A percentile compares a stretch with the other conserved stretches of the same genome.
phyloP scores from a whole-genome alignment of 2,797 vertebrate genomes.

The Anableps anableps region DNA sequence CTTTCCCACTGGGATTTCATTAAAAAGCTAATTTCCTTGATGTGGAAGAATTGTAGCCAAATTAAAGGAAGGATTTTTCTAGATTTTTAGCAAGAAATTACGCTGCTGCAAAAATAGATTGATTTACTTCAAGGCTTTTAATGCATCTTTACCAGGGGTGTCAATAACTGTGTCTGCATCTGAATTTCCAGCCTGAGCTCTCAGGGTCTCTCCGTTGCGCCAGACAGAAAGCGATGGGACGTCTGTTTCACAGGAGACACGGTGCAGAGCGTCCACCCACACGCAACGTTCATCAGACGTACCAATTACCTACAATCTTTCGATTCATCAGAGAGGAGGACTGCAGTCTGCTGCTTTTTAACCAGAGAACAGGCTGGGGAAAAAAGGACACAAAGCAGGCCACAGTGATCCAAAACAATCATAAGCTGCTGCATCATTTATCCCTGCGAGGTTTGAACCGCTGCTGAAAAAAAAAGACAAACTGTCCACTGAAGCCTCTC shows the following conservation, averaged over 20 bases:
- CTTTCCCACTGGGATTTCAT: too few species aligned
- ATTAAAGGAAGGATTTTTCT: background rate
- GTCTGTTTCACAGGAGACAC: conserved; percentile 5
- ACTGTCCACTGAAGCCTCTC: background rate
- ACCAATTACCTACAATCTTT: conserved; percentile 1
- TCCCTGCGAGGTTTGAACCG: background rate
- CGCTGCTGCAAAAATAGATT: background rate
- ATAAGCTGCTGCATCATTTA: background rate
- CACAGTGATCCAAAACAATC: background rate
- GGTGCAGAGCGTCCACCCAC: background rate
- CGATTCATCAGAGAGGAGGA: conserved; percentile 18
- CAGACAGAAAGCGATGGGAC: conserved; percentile 13
- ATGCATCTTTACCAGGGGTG: background rate
- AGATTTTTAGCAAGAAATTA: background rate
- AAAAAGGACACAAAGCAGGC: background rate
- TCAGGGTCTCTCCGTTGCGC: background rate
- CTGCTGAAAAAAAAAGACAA: background rate
- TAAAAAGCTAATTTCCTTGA: background rate
- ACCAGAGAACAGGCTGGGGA: background rate
- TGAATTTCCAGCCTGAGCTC: background rate
- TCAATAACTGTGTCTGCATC: background rate
- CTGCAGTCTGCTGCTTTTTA: background rate
- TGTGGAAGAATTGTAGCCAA: background rate
- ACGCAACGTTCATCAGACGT: conserved; percentile 2
- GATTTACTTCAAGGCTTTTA: background rate